Conservation (phyloP, 2,113 vertebrate genomes). For the Naja naja region DNA sequence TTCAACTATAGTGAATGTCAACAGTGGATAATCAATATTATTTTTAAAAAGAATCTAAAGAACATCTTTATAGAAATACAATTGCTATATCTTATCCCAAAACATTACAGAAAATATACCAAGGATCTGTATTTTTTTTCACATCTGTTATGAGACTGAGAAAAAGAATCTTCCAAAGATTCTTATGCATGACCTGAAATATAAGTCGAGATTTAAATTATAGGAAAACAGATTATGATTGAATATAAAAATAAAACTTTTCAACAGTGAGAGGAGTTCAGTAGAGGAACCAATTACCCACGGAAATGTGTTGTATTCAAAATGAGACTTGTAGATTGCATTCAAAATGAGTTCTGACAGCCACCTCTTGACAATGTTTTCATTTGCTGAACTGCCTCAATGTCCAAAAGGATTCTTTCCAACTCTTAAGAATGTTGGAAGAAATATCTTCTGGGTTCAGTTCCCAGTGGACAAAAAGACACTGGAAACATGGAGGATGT, state of each 20-base stretch:
- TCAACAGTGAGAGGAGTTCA: background rate
- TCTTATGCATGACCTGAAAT: background rate
- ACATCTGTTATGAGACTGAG: background rate
- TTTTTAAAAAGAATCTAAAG: background rate
- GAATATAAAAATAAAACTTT: background rate
- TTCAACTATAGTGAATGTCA: background rate
- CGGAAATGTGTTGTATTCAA: background rate
- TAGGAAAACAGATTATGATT: background rate
- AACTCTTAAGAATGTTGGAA: background rate
- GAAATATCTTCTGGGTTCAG: too few relatives aligned
- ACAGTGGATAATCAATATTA: background rate
- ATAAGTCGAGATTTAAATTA: background rate
- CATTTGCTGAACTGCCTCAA: background rate
- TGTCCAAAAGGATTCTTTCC: background rate
- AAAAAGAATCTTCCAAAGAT: background rate
- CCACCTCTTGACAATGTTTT: background rate
- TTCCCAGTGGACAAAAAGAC: too few relatives aligned
- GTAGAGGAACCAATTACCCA: background rate
- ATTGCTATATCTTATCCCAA: background rate
- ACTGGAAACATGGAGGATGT: too few relatives aligned
- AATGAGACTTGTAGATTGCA: background rate
- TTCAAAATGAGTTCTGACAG: background rate
- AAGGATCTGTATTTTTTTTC: background rate
- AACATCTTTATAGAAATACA: background rate
- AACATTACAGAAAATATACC: background rate